phyloP scores from a whole-genome alignment of 2,888 invertebrate genomes.

The Lapara coniferarum region DNA sequence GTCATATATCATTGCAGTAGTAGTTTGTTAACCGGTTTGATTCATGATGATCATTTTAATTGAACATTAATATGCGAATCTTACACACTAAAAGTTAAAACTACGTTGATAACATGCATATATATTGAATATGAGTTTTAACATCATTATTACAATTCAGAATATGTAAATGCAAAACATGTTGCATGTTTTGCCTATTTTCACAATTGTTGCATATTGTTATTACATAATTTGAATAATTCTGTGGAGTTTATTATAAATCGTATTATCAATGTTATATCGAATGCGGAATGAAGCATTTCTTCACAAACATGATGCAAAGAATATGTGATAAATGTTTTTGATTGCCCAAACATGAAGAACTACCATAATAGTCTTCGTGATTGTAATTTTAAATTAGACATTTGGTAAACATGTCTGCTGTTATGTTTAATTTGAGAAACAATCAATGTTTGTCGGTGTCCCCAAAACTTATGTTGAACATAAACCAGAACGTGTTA shows the following conservation, averaged over 20 bases:
- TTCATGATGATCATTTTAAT: background rate
- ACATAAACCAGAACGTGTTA: constrained; percentile 11
- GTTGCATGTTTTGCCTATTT: background rate
- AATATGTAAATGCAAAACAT: background rate
- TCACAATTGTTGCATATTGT: constrained; percentile 1
- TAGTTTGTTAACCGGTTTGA: background rate
- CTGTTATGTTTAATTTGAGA: constrained; percentile 9
- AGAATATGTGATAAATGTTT: background rate
- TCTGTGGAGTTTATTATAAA: background rate
- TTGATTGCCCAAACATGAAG: background rate
- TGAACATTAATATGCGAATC: background rate
- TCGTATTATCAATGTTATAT: background rate
- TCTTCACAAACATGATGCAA: background rate
- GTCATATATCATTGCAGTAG: background rate
- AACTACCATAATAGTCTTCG: background rate
- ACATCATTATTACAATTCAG: constrained; percentile 2
- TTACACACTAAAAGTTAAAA: background rate
- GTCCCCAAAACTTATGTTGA: constrained; percentile 40
- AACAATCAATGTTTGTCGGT: constrained; percentile 43
- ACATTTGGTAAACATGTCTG: background rate
- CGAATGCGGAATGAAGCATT: background rate
- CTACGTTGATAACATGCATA: background rate
- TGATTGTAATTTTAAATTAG: background rate
- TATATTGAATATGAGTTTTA: background rate
- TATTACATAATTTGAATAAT: background rate